Conservation (phyloP, 2,113 vertebrate genomes). For the Labrus mixtus region DNA sequence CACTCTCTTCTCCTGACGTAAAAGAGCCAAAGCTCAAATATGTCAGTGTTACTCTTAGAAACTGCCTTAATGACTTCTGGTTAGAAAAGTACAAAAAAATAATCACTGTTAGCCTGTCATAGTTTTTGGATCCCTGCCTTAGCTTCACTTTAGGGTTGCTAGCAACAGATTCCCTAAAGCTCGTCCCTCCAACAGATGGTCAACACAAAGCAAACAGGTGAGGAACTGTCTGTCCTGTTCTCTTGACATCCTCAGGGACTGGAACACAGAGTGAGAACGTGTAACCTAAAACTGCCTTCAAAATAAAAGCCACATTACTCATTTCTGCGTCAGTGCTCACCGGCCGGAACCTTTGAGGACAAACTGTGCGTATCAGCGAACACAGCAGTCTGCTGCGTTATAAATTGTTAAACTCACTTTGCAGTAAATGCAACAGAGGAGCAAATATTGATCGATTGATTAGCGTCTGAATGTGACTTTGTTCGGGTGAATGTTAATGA, state of each 20-base stretch:
- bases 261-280: conserved; percentile 41
- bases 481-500: conserved; percentile 73
- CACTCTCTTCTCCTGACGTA: too few relatives aligned
- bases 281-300: conserved; percentile 19
- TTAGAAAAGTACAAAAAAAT: too few relatives aligned
- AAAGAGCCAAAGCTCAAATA: too few relatives aligned
- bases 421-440: conserved; percentile 68
- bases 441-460: conserved; percentile 81
- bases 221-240: conserved; percentile 44
- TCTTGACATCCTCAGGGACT: conserved; percentile 20
- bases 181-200: conserved; percentile 53
- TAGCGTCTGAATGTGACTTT: conserved; percentile 79
- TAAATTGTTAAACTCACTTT: conserved; percentile 61
- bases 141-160: conserved; percentile 16
- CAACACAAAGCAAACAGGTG: conserved; percentile 63
- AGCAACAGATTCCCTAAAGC: conserved; percentile 39
- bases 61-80: too few relatives aligned
- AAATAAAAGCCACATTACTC: conserved; percentile 20
- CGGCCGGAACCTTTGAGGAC: conserved; percentile 49
- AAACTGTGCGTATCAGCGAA: conserved; percentile 45
- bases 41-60: too few relatives aligned
- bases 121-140: conserved; percentile 1
- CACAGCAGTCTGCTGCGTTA: conserved; percentile 51
- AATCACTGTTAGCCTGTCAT: background rate
- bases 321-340: conserved; percentile 11